A percentile compares a stretch with the other conserved stretches of the same genome.
These are phyloP conservation scores for Prionailurus bengalensis DNA, from an alignment of 2,113 vertebrate genomes.

Conservation along the genomic window DNA sequence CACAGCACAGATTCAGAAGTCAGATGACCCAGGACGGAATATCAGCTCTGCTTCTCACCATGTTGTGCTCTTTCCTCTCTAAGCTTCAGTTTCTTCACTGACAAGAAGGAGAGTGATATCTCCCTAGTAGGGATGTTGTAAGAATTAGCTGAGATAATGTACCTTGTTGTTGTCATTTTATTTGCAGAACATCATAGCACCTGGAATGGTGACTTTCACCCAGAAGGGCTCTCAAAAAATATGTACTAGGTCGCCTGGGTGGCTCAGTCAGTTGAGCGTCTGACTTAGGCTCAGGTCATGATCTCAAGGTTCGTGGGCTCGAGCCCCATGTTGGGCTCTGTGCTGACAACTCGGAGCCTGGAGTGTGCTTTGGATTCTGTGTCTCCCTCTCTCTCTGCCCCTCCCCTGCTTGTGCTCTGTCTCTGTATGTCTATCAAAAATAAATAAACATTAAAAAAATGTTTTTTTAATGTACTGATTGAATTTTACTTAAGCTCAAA, in stretches of 20 bases:
- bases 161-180: slow-evolving; percentile 31
- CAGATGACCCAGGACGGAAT: background rate
- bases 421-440: too few species aligned
- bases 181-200: background rate
- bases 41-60: background rate
- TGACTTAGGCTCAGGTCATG: too few species aligned
- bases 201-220: background rate
- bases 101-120: background rate
- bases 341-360: too few species aligned
- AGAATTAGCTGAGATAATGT: background rate
- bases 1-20: background rate
- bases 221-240: background rate
- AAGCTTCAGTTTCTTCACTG: background rate
- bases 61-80: background rate
- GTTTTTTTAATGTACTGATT: background rate
- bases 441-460: too few species aligned
- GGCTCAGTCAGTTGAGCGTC: too few species aligned
- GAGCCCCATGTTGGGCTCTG: too few species aligned
- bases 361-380: too few species aligned
- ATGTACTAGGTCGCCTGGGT: background rate
- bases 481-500: slow-evolving; percentile 47
- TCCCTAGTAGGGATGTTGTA: background rate
- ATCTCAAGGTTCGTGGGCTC: too few species aligned
- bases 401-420: too few species aligned
- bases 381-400: too few species aligned